Conservation (phyloP, 2,888 invertebrate species). For the Metallyticus violacea region DNA sequence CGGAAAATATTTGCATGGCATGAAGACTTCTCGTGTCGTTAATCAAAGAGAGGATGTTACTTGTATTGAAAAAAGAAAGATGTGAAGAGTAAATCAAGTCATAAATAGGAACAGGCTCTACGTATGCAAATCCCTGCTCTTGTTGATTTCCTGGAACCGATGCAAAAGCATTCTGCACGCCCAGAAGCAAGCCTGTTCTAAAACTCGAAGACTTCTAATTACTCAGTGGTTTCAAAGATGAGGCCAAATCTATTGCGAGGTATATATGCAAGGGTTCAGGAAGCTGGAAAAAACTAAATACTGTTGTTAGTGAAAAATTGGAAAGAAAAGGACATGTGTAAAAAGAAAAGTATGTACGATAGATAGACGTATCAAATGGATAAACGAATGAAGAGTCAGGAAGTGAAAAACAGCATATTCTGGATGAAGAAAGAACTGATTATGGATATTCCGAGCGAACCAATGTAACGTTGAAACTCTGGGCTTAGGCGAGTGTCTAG, state of each 20-base stretch:
- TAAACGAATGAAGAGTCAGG: too few species aligned
- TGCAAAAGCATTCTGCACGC: neutral
- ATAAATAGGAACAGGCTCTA: neutral
- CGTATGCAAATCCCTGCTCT: neutral
- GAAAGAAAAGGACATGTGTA: neutral
- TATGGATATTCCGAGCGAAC: too few species aligned
- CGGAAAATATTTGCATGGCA: neutral
- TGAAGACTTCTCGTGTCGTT: neutral
- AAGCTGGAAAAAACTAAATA: neutral
- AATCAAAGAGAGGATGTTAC: neutral
- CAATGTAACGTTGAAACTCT: too few species aligned
- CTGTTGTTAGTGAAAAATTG: too few species aligned
- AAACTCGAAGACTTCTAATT: neutral
- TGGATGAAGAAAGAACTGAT: too few species aligned
- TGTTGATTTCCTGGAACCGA: neutral
- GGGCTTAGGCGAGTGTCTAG: too few species aligned
- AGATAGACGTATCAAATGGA: too few species aligned
- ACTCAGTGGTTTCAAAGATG: neutral
- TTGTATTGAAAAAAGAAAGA: neutral
- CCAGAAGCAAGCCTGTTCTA: neutral
- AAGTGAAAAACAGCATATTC: too few species aligned
- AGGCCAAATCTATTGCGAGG: neutral
- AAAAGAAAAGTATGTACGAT: too few species aligned
- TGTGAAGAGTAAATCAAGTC: neutral
- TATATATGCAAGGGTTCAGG: too few species aligned